These are phyloP conservation scores for Orientallactaga sibirica DNA, from an alignment of 2,797 vertebrate genomes.

Conservation along the genomic window DNA sequence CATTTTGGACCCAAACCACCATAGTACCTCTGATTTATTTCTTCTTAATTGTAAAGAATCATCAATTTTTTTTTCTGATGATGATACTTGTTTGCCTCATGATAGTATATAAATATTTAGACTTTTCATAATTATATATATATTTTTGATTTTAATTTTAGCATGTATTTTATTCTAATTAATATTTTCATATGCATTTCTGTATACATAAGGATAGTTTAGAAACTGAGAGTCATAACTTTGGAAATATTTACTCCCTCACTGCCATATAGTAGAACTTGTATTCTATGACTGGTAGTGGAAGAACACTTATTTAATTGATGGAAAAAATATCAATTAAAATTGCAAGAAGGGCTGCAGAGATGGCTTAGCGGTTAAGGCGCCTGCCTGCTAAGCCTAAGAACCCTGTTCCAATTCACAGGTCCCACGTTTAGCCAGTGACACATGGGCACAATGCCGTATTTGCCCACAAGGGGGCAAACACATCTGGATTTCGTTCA, in stretches of 20 bases:
- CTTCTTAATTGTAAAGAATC: background rate
- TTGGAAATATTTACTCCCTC: background rate
- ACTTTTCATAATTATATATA: background rate
- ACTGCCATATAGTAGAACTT: background rate
- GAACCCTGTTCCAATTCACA: no score
- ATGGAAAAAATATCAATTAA: background rate
- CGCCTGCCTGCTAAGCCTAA: no score
- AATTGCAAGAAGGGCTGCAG: no score
- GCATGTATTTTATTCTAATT: background rate
- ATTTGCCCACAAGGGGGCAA: no score
- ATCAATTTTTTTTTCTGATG: background rate
- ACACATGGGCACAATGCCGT: no score
- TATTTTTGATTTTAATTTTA: background rate
- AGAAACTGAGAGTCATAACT: background rate
- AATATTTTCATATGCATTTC: background rate
- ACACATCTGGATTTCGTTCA: no score
- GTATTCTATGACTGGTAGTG: background rate
- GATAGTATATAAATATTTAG: background rate
- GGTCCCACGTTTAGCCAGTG: no score
- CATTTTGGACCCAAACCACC: no score
- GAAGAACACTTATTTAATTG: background rate
- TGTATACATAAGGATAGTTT: background rate
- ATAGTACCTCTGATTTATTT: no score
- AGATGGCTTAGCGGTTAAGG: no score
- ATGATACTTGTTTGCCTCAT: background rate